Conservation (phyloP, 2,888 invertebrate genomes). For the Ormyrus labotus region DNA sequence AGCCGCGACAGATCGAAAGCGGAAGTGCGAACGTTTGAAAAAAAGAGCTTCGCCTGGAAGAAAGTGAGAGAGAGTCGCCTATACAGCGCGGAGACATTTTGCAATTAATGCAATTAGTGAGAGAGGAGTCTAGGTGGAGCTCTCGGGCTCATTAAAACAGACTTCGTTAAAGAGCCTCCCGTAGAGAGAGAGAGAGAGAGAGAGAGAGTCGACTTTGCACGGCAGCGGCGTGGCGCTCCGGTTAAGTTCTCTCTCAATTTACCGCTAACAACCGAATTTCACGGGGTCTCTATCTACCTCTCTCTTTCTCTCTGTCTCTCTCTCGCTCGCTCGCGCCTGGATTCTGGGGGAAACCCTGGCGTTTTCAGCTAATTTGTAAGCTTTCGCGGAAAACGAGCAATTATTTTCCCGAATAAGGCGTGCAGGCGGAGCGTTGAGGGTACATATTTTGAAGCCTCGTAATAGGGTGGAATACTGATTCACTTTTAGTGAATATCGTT, state of each 20-base stretch:
- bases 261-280: constrained; percentile 58
- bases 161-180: constrained; percentile 65
- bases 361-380: constrained; percentile 53
- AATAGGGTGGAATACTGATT: background rate
- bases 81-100: constrained; percentile 60
- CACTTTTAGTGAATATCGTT: no score
- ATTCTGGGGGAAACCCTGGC: background rate
- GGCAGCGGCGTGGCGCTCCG: background rate
- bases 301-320: background rate
- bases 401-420: constrained; percentile 46
- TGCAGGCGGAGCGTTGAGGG: background rate
- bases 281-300: constrained; percentile 13
- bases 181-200: background rate
- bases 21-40: no score
- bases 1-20: no score
- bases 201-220: background rate
- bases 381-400: constrained; percentile 53
- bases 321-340: background rate
- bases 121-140: constrained; percentile 53
- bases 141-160: constrained; percentile 68
- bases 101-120: constrained; percentile 67
- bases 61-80: constrained; percentile 20
- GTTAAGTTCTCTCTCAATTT: constrained; percentile 57
- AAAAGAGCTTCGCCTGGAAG: background rate
- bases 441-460: constrained; percentile 33